Conservation (phyloP, 2,797 vertebrate species). For the Nannoperca obscura region DNA sequence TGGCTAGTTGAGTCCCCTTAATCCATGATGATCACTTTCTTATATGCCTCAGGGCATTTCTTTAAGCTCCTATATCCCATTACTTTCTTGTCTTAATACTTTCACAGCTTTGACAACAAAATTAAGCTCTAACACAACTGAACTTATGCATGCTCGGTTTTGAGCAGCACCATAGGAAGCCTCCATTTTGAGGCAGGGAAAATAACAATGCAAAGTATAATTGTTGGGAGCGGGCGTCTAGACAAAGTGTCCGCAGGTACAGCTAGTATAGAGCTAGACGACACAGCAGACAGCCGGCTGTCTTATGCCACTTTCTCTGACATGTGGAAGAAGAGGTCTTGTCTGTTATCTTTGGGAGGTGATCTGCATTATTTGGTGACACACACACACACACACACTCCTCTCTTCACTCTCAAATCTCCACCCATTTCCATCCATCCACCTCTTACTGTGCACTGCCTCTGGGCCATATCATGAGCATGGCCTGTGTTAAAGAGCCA, state of each 20-base stretch:
- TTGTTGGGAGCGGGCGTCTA: slow-evolving; percentile 63
- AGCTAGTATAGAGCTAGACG: slow-evolving; percentile 51
- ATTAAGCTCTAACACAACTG: slow-evolving; percentile 23
- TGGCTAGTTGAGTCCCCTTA: slow-evolving; percentile 85
- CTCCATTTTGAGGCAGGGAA: slow-evolving; percentile 21
- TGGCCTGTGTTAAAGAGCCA: slow-evolving; percentile 76
- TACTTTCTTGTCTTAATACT: slow-evolving; percentile 34
- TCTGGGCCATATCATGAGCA: slow-evolving; percentile 79
- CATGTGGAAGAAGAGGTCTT: slow-evolving; percentile 71
- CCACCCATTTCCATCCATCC: slow-evolving; percentile 57
- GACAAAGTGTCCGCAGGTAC: slow-evolving; percentile 67
- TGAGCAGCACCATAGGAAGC: slow-evolving; percentile 43
- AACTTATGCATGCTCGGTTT: slow-evolving; percentile 7
- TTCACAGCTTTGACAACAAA: slow-evolving; percentile 38
- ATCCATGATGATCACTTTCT: slow-evolving; percentile 81
- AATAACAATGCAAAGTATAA: slow-evolving; percentile 56
- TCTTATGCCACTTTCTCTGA: slow-evolving; percentile 84
- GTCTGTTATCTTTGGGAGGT: slow-evolving; percentile 76
- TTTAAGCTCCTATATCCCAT: slow-evolving; percentile 45
- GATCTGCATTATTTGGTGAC: slow-evolving; percentile 76
- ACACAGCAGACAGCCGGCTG: slow-evolving; percentile 50
- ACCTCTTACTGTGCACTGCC: slow-evolving; percentile 56
- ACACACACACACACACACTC: slow-evolving; percentile 36
- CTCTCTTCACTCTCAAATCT: slow-evolving; percentile 62
- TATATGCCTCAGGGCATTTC: slow-evolving; percentile 55